Evolutionary conservation across 2,888 invertebrate species (phyloP).

Genomic region (Tanytarsus gracilentus): DNA sequence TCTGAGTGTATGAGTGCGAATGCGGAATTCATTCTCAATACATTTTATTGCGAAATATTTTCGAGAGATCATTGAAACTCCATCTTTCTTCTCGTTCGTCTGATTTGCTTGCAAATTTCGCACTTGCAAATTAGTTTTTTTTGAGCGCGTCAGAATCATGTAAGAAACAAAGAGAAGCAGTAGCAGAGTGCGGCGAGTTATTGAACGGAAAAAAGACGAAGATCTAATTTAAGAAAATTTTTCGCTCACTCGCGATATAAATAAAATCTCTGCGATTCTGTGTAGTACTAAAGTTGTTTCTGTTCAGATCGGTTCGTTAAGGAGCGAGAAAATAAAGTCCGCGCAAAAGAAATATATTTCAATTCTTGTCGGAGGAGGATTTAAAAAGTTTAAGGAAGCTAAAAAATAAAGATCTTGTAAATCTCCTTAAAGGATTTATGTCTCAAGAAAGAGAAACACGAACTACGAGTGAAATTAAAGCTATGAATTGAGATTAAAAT

Average conservation of each 20-base stretch:
- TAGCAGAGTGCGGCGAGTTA: constrained; percentile 1
- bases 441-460: too few species aligned
- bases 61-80: too few species aligned
- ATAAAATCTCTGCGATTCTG: constrained; percentile 18
- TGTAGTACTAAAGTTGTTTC: constrained; percentile 13
- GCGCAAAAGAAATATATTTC: neutral
- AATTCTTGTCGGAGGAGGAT: neutral
- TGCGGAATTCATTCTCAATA: too few species aligned
- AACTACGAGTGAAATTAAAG: too few species aligned
- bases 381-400: neutral
- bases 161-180: constrained; percentile 11
- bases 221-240: constrained; percentile 27
- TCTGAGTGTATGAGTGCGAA: too few species aligned
- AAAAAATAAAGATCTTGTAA: neutral
- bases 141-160: constrained; percentile 1
- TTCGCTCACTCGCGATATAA: constrained; percentile 20
- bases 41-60: too few species aligned
- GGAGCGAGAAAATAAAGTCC: constrained; percentile 8
- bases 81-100: too few species aligned
- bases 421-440: too few species aligned
- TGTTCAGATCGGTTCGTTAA: constrained; percentile 14
- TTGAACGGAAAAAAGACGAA: constrained; percentile 17
- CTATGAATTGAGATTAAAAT: too few species aligned
- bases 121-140: too few species aligned
- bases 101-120: neutral